Evolutionary conservation across 2,797 vertebrate genomes (phyloP).

Genomic region (Hapalemur alaotrensis): DNA sequence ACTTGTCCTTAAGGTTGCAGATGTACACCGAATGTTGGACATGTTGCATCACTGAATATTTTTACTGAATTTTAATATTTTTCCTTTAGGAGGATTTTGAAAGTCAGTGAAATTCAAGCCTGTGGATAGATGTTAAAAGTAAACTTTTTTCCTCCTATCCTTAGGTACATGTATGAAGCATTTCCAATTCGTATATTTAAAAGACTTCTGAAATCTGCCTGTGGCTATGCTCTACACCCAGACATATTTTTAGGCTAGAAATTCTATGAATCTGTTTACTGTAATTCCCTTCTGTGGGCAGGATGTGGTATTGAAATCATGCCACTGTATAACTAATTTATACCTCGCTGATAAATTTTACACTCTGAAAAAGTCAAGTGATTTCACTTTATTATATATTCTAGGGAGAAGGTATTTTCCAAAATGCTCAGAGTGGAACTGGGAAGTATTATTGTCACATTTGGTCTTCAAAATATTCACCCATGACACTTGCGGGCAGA

Average conservation of each 20-base stretch:
- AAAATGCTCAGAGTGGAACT: not conserved
- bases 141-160: conserved; percentile 13
- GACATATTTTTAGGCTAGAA: conserved; percentile 50
- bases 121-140: conserved; percentile 61
- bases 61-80: conserved; percentile 68
- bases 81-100: conserved; percentile 61
- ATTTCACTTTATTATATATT: conserved; percentile 47
- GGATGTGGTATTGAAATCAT: conserved; percentile 54
- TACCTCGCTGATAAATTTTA: conserved; percentile 19
- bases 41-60: conserved; percentile 48
- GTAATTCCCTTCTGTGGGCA: conserved; percentile 53
- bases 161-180: conserved; percentile 58
- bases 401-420: conserved; percentile 6
- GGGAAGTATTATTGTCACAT: conserved; percentile 4
- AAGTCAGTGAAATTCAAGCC: conserved; percentile 64
- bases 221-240: conserved; percentile 48
- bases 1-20: conserved; percentile 10
- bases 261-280: conserved; percentile 67
- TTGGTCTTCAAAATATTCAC: conserved; percentile 60
- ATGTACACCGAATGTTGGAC: not conserved
- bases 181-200: conserved; percentile 63
- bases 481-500: conserved; percentile 43
- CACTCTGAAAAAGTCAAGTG: conserved; percentile 38
- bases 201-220: conserved; percentile 61
- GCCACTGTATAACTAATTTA: conserved; percentile 38